phyloP scores from a whole-genome alignment of 2,797 vertebrate genomes.

The Chelidonichthys spinosus region DNA sequence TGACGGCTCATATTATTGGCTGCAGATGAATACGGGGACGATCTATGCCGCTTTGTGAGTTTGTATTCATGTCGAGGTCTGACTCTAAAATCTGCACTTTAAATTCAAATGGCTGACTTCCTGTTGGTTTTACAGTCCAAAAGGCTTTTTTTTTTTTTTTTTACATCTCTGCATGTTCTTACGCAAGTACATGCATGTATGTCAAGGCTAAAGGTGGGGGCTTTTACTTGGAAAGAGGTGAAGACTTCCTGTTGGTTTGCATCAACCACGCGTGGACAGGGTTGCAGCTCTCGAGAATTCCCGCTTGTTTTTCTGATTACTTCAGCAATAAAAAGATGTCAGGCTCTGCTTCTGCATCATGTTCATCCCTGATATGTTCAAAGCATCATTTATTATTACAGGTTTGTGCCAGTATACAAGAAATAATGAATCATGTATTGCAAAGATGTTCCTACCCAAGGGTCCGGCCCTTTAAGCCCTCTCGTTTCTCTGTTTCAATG shows the following conservation, averaged over 20 bases:
- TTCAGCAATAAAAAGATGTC: background rate
- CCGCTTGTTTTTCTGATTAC: background rate
- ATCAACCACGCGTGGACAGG: background rate
- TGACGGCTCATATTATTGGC: slow-evolving; percentile 46
- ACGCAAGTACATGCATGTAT: too few species aligned
- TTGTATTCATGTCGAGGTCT: slow-evolving; percentile 30
- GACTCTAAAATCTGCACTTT: too few species aligned
- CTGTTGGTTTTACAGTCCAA: too few species aligned
- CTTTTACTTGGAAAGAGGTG: too few species aligned
- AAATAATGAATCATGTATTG: slow-evolving; percentile 14
- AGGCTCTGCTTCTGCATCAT: background rate
- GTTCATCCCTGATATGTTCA: background rate
- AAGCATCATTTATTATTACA: background rate
- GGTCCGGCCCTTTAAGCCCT: slow-evolving; percentile 8
- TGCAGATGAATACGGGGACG: slow-evolving; percentile 24
- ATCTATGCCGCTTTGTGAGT: slow-evolving; percentile 38
- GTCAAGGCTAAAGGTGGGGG: too few species aligned
- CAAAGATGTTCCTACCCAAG: background rate
- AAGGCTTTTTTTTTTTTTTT: too few species aligned
- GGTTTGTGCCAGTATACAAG: background rate
- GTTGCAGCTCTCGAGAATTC: background rate
- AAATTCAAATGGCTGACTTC: too few species aligned
- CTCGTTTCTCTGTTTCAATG: background rate
- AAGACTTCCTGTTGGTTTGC: background rate
- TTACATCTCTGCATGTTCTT: too few species aligned